phyloP scores from a whole-genome alignment of 1,140 invertebrate genomes.

The Heliconius hewitsoni region DNA sequence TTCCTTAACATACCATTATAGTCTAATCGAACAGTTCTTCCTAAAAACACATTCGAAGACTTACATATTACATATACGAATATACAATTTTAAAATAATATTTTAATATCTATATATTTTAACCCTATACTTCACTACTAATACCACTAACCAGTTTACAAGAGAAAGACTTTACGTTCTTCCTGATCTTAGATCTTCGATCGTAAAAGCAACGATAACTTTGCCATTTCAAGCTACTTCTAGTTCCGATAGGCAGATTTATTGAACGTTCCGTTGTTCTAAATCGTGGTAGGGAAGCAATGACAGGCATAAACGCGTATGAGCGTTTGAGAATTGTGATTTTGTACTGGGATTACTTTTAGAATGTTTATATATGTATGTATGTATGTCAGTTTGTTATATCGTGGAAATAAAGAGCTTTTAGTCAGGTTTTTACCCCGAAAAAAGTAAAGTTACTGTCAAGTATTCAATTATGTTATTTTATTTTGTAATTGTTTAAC shows the following conservation, averaged over 20 bases:
- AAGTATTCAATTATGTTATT: too few relatives aligned
- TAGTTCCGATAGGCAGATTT: constrained; percentile 8
- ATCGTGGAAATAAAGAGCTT: not conserved
- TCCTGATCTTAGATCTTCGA: constrained; percentile 1
- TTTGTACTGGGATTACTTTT: not conserved
- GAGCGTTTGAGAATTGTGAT: not conserved
- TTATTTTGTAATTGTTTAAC: too few relatives aligned
- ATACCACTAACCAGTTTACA: not conserved
- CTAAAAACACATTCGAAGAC: too few relatives aligned
- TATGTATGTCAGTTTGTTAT: not conserved
- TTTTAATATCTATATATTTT: not conserved
- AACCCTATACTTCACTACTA: not conserved
- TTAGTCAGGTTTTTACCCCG: too few relatives aligned
- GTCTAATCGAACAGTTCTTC: too few relatives aligned
- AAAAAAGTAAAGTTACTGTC: too few relatives aligned
- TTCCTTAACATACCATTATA: too few relatives aligned
- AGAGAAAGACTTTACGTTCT: not conserved
- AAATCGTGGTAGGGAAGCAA: constrained; percentile 2
- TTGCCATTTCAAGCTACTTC: constrained; percentile 8
- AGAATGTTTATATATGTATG: not conserved
- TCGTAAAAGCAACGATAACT: constrained; percentile 12
- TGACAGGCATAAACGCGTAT: not conserved
- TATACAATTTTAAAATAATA: too few relatives aligned
- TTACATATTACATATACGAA: too few relatives aligned
- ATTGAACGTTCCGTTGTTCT: constrained; percentile 10